Conservation (phyloP, 2,888 invertebrate genomes). For the Halictus ligatus region DNA sequence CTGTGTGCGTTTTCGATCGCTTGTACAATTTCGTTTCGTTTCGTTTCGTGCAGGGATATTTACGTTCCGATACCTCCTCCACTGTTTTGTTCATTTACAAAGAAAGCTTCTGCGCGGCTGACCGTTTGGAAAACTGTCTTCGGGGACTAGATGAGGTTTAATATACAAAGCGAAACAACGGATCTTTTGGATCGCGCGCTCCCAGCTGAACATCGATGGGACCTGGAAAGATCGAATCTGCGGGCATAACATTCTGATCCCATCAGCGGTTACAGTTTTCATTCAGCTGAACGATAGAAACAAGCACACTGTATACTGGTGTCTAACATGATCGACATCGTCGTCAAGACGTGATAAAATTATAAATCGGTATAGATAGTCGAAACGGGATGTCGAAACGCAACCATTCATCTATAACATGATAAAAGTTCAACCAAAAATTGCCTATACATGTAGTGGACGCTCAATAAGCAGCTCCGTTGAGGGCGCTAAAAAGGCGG, state of each 20-base stretch:
- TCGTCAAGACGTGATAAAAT: constrained; percentile 10
- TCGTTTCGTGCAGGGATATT: background rate
- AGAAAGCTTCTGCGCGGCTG: constrained; percentile 9
- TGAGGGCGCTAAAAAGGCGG: background rate
- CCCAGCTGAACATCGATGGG: constrained; percentile 6
- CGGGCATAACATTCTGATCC: background rate
- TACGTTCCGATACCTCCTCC: background rate
- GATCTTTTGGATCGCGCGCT: background rate
- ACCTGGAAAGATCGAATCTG: background rate
- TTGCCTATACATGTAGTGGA: constrained; percentile 8
- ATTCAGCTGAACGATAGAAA: background rate
- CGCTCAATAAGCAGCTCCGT: background rate
- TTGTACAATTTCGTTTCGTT: background rate
- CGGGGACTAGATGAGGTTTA: constrained; percentile 54
- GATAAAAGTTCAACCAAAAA: constrained; percentile 29
- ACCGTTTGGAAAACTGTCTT: constrained; percentile 32
- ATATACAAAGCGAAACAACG: constrained; percentile 15
- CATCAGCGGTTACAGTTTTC: background rate
- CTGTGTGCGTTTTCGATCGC: constrained; percentile 56
- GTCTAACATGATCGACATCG: background rate
- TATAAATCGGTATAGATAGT: background rate
- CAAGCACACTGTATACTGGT: background rate
- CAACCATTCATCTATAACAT: constrained; percentile 10
- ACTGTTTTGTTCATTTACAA: background rate
- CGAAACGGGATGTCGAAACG: background rate